phyloP scores from a whole-genome alignment of 2,888 invertebrate genomes.

The Oconnorella tubifera region DNA sequence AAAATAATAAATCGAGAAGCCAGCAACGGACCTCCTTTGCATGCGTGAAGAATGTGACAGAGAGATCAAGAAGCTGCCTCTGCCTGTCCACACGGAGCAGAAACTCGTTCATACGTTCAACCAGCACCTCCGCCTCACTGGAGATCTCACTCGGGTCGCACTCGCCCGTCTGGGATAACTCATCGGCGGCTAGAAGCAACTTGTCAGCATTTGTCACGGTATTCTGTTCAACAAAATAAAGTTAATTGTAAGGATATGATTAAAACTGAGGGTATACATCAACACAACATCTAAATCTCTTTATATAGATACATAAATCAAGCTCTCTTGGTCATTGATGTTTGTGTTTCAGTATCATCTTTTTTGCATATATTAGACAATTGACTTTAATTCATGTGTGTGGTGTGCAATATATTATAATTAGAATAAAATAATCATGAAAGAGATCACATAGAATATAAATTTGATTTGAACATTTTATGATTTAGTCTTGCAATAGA shows the following conservation, averaged over 20 bases:
- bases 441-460: too few species aligned
- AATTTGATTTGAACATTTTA: too few species aligned
- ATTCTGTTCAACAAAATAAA: too few species aligned
- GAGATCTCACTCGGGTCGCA: slow-evolving; percentile 94
- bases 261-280: background rate
- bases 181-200: slow-evolving; percentile 88
- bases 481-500: too few species aligned
- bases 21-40: slow-evolving; percentile 90
- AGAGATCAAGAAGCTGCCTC: slow-evolving; percentile 81
- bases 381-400: too few species aligned
- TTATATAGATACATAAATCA: slow-evolving; percentile 4
- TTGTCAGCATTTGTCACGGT: slow-evolving; percentile 98
- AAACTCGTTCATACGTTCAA: slow-evolving; percentile 89
- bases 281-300: background rate
- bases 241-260: slow-evolving; percentile 5
- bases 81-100: slow-evolving; percentile 87
- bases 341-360: too few species aligned
- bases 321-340: background rate
- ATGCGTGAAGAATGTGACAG: slow-evolving; percentile 90
- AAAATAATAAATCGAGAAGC: too few species aligned
- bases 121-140: slow-evolving; percentile 86
- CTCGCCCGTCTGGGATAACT: slow-evolving; percentile 83
- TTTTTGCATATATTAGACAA: too few species aligned
- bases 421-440: too few species aligned
- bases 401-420: too few species aligned